Evolutionary conservation across 1,140 invertebrate species (phyloP), one percentile per base, ranked within the genome.

Genomic region (Camponotus floridanus): DNA sequence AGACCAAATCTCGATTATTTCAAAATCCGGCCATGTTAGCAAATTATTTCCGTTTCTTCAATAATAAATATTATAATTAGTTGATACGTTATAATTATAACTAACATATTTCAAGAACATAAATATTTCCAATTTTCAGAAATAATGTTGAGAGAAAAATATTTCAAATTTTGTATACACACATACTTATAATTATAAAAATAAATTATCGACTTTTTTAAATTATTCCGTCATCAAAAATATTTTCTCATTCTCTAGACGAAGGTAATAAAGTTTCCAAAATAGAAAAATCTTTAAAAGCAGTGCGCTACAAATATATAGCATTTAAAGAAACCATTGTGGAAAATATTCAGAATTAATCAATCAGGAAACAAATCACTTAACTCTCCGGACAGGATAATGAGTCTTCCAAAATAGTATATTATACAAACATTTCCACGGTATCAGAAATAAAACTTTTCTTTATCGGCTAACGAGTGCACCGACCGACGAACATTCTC

Each of bases 31-130:
- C 26, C 33, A 7, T 42, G 31, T 45, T 26, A 45, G 7, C 59
- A 7, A 59, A 57, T 81, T 81, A 73, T 81, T 33, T 59, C 18
- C 31, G 1, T 18, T 57, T 31, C n/a, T 81, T 80, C 7, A 57
- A 71, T 8, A 9, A 57, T 68, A 26, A 79, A 80, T 15, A 33
- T 79, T 71, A 33, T 33, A 55, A 55, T 55, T 71, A 33, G 15
- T 18, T 0, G 31, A 59, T 11, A 33, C n/a, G 42, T 33, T 45
- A 42, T 18, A 42, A 31, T 59, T 33, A 11, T 31, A 45, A 55
- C 18, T 18, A 7, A 18, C 26, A 6, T 67, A 62, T 45, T n/a
- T 64, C 39, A n/a, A 3, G 6, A 33, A 65, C 21, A n/a, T 11
- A 45, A 33, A 71, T 59, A 70, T 33, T 39, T 55, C 21, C 2